Evolutionary conservation across 2,113 vertebrate genomes (phyloP), one percentile per base, ranked within the genome.

Genomic region (Brachyhypopomus gauderio): DNA sequence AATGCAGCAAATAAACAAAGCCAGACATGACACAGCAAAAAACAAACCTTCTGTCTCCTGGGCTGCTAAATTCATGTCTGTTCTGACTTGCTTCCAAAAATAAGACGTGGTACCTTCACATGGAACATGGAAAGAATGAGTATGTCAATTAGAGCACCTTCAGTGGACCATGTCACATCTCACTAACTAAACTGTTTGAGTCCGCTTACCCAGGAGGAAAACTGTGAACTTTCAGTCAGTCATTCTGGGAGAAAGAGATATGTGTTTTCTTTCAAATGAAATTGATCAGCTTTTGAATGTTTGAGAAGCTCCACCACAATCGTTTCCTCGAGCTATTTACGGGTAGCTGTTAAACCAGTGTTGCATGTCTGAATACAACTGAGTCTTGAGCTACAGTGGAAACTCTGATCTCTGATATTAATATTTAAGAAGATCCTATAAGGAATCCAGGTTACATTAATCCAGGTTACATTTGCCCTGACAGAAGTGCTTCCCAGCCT

Each of bases 71-170:
- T 82, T 78, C 2, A 55, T 85, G 75, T 58, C 78, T 85, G 72
- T 64, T 52, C 76, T 78, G 83, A 67, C 23, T 1, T 16, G 14
- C 30, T 34, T 83, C 86, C 87, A 85, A 87, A 88, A 88, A 88
- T 89, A 88, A 80, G n/a, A 62, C 5, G 23, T 81, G 72, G 27
- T n/a, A 71, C 75, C 74, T 76, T 58, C 79, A 85, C 84, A 87
- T 76, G 80, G 86, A 79, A 79, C 79, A 79, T 77, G 48, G 67
- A 56, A 73, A 78, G 78, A 56, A 79, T 62, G 2, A 27, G 34
- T 36, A 79, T 56, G 41, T 74, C 12, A 45, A 56, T 23, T 9
- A 7, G 34, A 56, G n/a, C 41, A 34, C 0, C 19, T 14, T 34
- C 55, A 59, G 16, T 27, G 6, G 62, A 72, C 78, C 22, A 25